Conservation (phyloP, 1,140 invertebrate genomes). For the Brachionus paranguensis region DNA sequence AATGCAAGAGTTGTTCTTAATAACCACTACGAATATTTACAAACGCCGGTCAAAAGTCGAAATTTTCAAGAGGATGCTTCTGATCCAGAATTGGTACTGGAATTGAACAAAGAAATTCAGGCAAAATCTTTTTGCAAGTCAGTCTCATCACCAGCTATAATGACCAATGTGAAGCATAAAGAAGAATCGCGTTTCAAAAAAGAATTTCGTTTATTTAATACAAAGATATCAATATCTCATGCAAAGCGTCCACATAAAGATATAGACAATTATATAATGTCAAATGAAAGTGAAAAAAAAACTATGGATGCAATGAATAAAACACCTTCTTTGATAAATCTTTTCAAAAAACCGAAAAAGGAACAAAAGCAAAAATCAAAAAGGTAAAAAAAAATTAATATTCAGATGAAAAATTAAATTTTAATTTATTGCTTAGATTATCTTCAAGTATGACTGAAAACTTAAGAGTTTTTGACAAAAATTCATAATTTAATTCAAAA, state of each 20-base stretch:
- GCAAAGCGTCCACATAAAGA: background rate
- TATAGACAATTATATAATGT: background rate
- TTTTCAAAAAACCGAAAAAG: background rate
- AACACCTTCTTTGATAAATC: background rate
- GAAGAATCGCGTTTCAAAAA: background rate
- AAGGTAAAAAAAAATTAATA: background rate
- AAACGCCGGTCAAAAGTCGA: background rate
- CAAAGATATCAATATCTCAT: background rate
- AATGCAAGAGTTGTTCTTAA: background rate
- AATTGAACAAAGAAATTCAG: background rate
- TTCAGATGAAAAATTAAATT: background rate
- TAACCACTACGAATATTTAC: background rate
- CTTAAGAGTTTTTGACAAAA: background rate
- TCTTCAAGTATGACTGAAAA: background rate
- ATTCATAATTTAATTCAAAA: background rate
- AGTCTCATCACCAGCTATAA: background rate
- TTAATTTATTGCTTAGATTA: background rate
- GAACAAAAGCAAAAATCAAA: background rate
- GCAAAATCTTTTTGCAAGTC: background rate
- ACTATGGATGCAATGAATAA: background rate
- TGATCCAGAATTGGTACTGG: background rate
- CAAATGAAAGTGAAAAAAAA: background rate
- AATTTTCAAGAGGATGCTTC: background rate
- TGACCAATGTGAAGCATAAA: background rate
- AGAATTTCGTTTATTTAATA: constrained; percentile 12